These are phyloP conservation scores for Ploceus nigricollis DNA, from an alignment of 2,113 vertebrate species.

Conservation along the genomic window DNA sequence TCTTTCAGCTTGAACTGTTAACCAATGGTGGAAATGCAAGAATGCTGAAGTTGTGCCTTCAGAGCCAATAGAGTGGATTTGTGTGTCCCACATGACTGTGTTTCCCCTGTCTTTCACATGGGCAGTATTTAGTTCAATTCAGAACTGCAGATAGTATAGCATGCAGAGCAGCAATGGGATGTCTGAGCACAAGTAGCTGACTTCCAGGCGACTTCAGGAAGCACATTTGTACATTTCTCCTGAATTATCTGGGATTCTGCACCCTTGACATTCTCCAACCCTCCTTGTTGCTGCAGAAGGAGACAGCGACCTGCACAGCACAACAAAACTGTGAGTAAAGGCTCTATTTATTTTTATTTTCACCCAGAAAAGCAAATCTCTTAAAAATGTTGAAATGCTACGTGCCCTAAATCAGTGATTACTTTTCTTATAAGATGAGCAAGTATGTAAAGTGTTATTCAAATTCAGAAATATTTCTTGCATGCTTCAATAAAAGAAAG, in stretches of 20 bases:
- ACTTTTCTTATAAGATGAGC: neutral
- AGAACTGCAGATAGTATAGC: constrained; percentile 81
- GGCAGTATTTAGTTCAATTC: constrained; percentile 79
- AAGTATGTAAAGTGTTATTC: neutral
- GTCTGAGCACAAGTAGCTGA: constrained; percentile 67
- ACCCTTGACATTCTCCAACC: constrained; percentile 27
- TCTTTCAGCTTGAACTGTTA: constrained; percentile 75
- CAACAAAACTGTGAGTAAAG: constrained; percentile 65
- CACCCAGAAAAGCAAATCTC: neutral
- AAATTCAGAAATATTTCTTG: constrained; percentile 31
- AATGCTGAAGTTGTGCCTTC: constrained; percentile 74
- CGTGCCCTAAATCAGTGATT: accelerated
- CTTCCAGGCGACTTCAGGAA: constrained; percentile 58
- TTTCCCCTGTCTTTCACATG: constrained; percentile 79
- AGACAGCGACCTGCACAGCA: neutral
- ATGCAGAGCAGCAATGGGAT: constrained; percentile 76
- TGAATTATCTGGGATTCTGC: constrained; percentile 57
- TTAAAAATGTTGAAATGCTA: constrained; percentile 12
- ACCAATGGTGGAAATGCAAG: constrained; percentile 83
- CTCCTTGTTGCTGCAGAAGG: neutral
- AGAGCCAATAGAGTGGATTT: constrained; percentile 81
- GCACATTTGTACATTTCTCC: constrained; percentile 28
- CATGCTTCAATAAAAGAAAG: neutral
- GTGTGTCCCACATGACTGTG: constrained; percentile 82
- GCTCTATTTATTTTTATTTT: constrained; percentile 47